Evolutionary conservation across 1,140 invertebrate species (phyloP).

Genomic region (Trichonephila inaurata): DNA sequence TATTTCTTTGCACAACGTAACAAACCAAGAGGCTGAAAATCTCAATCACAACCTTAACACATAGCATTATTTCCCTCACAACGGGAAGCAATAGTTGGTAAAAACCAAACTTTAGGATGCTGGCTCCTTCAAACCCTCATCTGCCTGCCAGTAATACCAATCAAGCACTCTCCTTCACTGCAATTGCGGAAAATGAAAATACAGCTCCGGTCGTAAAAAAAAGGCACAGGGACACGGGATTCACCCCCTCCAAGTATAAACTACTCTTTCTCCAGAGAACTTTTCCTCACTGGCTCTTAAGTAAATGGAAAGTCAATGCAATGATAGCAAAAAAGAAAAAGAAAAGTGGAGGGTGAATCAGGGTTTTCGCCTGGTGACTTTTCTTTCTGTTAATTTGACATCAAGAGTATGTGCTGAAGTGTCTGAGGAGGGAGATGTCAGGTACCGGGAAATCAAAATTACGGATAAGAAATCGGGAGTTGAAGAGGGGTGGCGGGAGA

Average conservation of each 20-base stretch:
- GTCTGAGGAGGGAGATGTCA: constrained; percentile 5
- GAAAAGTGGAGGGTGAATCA: not conserved
- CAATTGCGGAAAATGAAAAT: constrained; percentile 59
- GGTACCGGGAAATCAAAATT: constrained; percentile 32
- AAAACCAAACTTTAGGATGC: constrained; percentile 21
- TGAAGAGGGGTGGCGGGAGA: not conserved
- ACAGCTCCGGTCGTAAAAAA: not conserved
- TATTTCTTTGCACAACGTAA: not conserved
- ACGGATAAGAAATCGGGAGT: constrained; percentile 22
- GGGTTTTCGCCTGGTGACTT: not conserved
- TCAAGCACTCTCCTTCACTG: constrained; percentile 44
- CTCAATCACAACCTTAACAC: not conserved
- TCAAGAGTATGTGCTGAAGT: constrained; percentile 29
- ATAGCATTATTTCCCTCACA: not conserved
- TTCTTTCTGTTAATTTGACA: constrained; percentile 67
- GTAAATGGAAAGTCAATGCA: constrained; percentile 66
- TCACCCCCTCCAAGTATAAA: constrained; percentile 54
- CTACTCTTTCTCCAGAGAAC: constrained; percentile 29
- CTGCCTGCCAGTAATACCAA: constrained; percentile 40
- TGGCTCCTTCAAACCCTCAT: not conserved
- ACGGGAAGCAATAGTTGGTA: not conserved
- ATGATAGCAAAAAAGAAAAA: constrained; percentile 3
- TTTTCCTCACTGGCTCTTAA: constrained; percentile 47
- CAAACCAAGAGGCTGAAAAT: not conserved
- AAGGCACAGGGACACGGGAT: not conserved